These are phyloP conservation scores for Acanthisitta chloris DNA, from an alignment of 2,113 vertebrate species.

Conservation along the genomic window DNA sequence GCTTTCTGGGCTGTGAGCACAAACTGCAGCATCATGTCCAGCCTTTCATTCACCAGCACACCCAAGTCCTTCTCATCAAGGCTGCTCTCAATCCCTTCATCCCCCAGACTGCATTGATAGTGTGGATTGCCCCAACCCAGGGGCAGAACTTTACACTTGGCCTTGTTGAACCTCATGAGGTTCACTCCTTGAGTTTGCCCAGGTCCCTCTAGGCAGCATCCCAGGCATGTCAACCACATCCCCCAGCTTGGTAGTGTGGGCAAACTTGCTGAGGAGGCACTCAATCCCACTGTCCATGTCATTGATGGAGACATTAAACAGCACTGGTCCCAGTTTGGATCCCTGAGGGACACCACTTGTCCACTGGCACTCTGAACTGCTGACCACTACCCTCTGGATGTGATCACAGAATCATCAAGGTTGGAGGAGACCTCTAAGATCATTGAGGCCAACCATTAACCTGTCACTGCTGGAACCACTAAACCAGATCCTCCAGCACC, in stretches of 20 bases:
- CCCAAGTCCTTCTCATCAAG: neutral
- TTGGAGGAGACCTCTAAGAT: no score
- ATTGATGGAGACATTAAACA: neutral
- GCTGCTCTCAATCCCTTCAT: neutral
- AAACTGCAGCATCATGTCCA: neutral
- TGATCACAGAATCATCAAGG: no score
- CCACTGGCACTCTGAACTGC: neutral
- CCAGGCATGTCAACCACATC: accelerated
- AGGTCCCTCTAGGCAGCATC: neutral
- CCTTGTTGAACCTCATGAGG: neutral
- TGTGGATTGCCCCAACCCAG: neutral
- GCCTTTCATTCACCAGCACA: neutral
- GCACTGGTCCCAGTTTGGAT: accelerated
- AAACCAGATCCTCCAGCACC: no score
- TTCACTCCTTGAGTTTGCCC: neutral
- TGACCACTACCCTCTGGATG: neutral
- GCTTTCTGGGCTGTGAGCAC: neutral
- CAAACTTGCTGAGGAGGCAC: neutral
- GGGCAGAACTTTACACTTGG: neutral
- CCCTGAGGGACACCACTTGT: neutral
- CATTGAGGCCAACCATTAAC: no score
- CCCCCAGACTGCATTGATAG: neutral
- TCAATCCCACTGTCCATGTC: accelerated
- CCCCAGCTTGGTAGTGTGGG: neutral
- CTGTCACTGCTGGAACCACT: no score